A percentile compares a stretch with the other conserved stretches of the same genome.
Evolutionary conservation across 2,888 invertebrate genomes (phyloP).

Genomic region (Cryptus armator): DNA sequence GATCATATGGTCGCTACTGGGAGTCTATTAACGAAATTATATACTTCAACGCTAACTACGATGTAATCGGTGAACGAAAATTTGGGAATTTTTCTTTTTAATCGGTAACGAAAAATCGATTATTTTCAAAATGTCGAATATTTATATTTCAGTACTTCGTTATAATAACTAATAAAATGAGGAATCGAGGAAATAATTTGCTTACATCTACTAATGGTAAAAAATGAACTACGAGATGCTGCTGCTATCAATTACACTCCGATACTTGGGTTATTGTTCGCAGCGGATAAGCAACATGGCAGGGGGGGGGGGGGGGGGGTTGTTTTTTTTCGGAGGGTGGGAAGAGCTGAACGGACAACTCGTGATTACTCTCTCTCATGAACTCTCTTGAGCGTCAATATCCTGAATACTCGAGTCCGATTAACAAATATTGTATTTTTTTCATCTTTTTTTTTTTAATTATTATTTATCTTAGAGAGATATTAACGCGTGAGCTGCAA

Average conservation of each 20-base stretch:
- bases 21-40: not conserved
- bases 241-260: slow-evolving; percentile 20
- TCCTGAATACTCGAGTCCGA: slow-evolving; percentile 31
- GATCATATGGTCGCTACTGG: slow-evolving; percentile 31
- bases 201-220: slow-evolving; percentile 54
- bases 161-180: not conserved
- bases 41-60: slow-evolving; percentile 31
- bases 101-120: not conserved
- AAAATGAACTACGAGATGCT: slow-evolving; percentile 57
- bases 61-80: slow-evolving; percentile 11
- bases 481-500: slow-evolving; percentile 44
- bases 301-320: slow-evolving; percentile 18
- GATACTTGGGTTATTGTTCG: slow-evolving; percentile 41
- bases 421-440: slow-evolving; percentile 26
- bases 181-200: slow-evolving; percentile 24
- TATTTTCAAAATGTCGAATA: slow-evolving; percentile 38
- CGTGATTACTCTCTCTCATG: slow-evolving; percentile 47
- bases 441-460: slow-evolving; percentile 7
- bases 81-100: not conserved
- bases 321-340: slow-evolving; percentile 12
- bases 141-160: slow-evolving; percentile 8
- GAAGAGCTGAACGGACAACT: slow-evolving; percentile 32
- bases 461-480: slow-evolving; percentile 35
- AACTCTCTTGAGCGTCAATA: slow-evolving; percentile 40
- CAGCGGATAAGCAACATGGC: slow-evolving; percentile 62